Conservation (phyloP, 2,888 invertebrate species). For the Pseudococcus jackbeardsleyi region DNA sequence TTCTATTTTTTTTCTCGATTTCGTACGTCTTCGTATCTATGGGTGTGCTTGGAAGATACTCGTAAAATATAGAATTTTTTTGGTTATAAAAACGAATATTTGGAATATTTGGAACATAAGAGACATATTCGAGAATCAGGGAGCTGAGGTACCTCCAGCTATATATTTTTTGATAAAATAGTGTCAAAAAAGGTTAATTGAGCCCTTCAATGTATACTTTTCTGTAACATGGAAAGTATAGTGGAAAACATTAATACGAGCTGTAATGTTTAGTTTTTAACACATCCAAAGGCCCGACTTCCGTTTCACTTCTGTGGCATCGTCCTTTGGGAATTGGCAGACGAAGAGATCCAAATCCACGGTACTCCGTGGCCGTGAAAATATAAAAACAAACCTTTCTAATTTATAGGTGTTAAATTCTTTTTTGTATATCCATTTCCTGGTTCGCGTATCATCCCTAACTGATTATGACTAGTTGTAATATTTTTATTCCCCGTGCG, state of each 20-base stretch:
- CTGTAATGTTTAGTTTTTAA: slow-evolving; percentile 60
- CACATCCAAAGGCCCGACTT: slow-evolving; percentile 38
- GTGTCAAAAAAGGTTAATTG: slow-evolving; percentile 58
- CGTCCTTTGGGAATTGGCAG: slow-evolving; percentile 53
- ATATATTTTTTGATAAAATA: background rate
- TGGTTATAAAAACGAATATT: background rate
- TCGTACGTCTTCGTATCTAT: background rate
- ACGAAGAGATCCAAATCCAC: background rate
- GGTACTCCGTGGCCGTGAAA: slow-evolving; percentile 24
- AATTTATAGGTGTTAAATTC: slow-evolving; percentile 64
- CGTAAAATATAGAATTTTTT: background rate
- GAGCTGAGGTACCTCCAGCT: background rate
- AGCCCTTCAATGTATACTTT: slow-evolving; percentile 11
- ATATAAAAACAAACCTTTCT: slow-evolving; percentile 62
- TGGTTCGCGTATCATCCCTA: slow-evolving; percentile 63
- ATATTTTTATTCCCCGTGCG: slow-evolving; percentile 63
- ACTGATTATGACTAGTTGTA: slow-evolving; percentile 64
- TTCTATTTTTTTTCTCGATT: background rate
- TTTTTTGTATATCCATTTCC: slow-evolving; percentile 62
- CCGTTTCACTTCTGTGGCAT: slow-evolving; percentile 35
- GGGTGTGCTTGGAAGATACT: background rate
- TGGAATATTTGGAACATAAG: background rate
- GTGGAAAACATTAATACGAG: slow-evolving; percentile 61
- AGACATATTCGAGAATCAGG: background rate
- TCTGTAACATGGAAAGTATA: slow-evolving; percentile 1